These are phyloP conservation scores for Ostrea denselamellosa DNA, from an alignment of 1,140 invertebrate species.

Conservation along the genomic window DNA sequence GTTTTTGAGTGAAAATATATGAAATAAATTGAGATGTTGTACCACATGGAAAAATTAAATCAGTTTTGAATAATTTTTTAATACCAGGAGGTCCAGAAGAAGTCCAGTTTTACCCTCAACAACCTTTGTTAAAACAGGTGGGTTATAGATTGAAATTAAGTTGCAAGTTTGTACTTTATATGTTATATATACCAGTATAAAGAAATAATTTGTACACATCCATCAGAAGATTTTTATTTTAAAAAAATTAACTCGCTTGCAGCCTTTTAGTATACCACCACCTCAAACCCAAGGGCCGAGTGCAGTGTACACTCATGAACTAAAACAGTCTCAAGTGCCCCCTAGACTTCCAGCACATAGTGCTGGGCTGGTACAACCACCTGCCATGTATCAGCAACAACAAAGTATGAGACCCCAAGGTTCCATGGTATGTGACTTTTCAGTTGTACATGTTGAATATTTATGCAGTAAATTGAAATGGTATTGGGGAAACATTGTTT, in stretches of 20 bases:
- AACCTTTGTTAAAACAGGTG: slow-evolving; percentile 20
- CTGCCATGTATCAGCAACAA: slow-evolving; percentile 51
- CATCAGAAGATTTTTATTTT: neutral
- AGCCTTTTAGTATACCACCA: slow-evolving; percentile 18
- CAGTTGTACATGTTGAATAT: neutral
- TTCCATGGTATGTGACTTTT: neutral
- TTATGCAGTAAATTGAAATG: neutral
- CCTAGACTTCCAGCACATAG: slow-evolving; percentile 14
- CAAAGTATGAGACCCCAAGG: neutral
- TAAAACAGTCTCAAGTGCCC: slow-evolving; percentile 24
- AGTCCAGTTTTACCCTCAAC: slow-evolving; percentile 21
- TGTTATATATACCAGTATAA: too few species aligned
- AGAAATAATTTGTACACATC: neutral
- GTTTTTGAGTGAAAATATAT: neutral
- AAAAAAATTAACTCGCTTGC: too few species aligned
- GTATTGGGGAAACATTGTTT: too few species aligned
- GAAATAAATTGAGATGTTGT: neutral
- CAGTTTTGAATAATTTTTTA: neutral
- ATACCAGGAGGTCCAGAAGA: slow-evolving; percentile 49
- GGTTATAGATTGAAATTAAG: too few species aligned
- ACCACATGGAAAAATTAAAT: neutral
- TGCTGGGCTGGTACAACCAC: slow-evolving; percentile 41
- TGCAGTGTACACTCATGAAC: slow-evolving; percentile 2
- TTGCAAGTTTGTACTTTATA: too few species aligned
- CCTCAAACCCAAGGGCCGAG: slow-evolving; percentile 2